Percentiles rank a stretch among this genome's conserved stretches.
Evolutionary conservation across 2,888 invertebrate genomes (phyloP).

Genomic region (Heliothis peltigera): DNA sequence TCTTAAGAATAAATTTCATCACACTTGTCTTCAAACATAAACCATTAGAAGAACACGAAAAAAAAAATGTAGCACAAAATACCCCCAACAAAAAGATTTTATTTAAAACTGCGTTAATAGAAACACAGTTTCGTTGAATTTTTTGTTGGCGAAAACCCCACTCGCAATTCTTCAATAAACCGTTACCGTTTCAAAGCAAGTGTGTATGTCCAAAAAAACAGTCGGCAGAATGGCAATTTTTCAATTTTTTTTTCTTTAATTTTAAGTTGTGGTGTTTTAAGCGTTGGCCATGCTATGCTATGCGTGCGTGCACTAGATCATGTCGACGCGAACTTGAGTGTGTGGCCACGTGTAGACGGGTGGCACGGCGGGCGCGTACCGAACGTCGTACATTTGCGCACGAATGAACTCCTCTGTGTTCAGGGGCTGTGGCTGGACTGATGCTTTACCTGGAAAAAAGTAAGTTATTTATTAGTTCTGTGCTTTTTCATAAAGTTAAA

Average conservation of each 20-base stretch:
- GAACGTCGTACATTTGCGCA: slow-evolving; percentile 94
- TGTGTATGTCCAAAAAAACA: no score
- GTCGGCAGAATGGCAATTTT: no score
- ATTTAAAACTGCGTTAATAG: background rate
- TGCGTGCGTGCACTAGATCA: slow-evolving; percentile 66
- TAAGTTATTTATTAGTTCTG: background rate
- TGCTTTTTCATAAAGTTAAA: no score
- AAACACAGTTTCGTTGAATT: background rate
- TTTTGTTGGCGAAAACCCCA: background rate
- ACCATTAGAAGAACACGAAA: background rate
- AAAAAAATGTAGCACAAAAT: background rate
- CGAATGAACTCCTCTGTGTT: slow-evolving; percentile 93
- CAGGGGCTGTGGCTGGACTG: slow-evolving; percentile 94
- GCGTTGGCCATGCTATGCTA: slow-evolving; percentile 12
- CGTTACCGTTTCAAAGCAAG: background rate
- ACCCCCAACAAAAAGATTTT: background rate
- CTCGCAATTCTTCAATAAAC: background rate
- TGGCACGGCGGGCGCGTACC: slow-evolving; percentile 92
- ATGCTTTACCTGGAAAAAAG: slow-evolving; percentile 91
- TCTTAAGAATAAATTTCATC: background rate
- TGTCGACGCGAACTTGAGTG: slow-evolving; percentile 65
- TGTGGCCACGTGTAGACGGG: slow-evolving; percentile 89
- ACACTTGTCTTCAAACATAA: background rate
- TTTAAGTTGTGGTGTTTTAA: background rate
- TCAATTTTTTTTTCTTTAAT: background rate